Evolutionary conservation across 2,113 vertebrate species (phyloP), one percentile per base, ranked within the genome.

Genomic region (Neotoma lepida): DNA sequence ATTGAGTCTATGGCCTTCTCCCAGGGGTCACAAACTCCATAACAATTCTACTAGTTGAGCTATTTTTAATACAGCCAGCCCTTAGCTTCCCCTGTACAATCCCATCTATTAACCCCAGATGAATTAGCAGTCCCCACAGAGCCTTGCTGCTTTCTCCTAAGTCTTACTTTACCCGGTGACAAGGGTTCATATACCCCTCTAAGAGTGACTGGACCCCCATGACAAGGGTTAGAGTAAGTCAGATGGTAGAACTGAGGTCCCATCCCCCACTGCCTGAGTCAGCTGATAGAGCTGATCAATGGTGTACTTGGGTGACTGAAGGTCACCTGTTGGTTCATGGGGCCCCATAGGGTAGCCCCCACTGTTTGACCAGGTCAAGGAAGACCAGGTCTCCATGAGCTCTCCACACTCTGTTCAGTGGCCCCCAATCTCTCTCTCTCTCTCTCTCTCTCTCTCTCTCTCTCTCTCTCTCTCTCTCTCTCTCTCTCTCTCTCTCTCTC

Each of bases 401-500:
- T 39, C 78, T 81, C 8, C 49, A 56, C 35, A 24, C 35, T 58
- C 78, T 56, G 51, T 26, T 24, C 51, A 56, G 7, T 6, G 9
- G 51, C 30, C 18, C n/a, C 18, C 15, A 0, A 18, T 51, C 39
- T 4, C 54, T 7, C 17, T 24, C 54, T 2, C 4, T 22, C 0
- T 64, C 6, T 7, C 0, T 33, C 10, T 18, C 44, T 46, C 10
- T 2, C 28, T 9, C 33, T 3, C 51, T 12, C 15, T n/a, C 54
- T 2, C 8, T 20, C 0, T 64, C 10, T 6, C 1, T 33, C 10
- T 20, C 44, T 49, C 12, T 2, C 30, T 10, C 35, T 4, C 54
- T 13, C 17, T 39, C 54, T 2, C 9, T 22, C 1, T 66, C 12
- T 3, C 51, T 12, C 15, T n/a, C 54, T 2, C 8, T 20, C 0